Evolutionary conservation across 2,113 vertebrate species (phyloP).

Genomic region (Furnarius figulus): DNA sequence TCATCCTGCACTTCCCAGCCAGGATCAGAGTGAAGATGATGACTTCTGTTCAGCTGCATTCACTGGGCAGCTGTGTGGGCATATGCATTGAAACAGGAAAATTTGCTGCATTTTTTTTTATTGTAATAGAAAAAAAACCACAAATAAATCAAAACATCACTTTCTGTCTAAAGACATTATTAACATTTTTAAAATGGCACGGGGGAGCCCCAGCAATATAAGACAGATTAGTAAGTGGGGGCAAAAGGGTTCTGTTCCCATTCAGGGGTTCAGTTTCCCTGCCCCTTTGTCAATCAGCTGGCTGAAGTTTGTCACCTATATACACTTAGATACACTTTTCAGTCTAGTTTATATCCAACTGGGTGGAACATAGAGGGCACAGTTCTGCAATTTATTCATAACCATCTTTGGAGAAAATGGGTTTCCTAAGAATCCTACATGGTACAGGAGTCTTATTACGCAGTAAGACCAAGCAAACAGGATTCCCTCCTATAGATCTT

Average conservation of each 20-base stretch:
- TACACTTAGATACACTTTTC: background rate
- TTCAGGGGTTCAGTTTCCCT: background rate
- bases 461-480: background rate
- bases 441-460: background rate
- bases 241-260: background rate
- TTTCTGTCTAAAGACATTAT: conserved; percentile 56
- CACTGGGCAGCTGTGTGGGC: background rate
- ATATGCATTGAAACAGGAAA: background rate
- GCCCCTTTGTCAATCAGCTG: background rate
- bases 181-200: conserved; percentile 61
- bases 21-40: background rate
- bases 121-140: conserved; percentile 70
- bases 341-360: background rate
- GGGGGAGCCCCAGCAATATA: conserved; percentile 36
- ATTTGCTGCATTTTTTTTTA: conserved; percentile 66
- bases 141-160: conserved; percentile 64
- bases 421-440: background rate
- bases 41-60: background rate
- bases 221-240: background rate
- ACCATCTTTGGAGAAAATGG: background rate
- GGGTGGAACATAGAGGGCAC: background rate
- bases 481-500: background rate
- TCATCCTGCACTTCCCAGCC: background rate
- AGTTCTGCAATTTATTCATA: background rate
- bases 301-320: background rate